Base-by-base conservation (phyloP, 2,113 vertebrate genomes). In the Corydoras sp. region DNA sequence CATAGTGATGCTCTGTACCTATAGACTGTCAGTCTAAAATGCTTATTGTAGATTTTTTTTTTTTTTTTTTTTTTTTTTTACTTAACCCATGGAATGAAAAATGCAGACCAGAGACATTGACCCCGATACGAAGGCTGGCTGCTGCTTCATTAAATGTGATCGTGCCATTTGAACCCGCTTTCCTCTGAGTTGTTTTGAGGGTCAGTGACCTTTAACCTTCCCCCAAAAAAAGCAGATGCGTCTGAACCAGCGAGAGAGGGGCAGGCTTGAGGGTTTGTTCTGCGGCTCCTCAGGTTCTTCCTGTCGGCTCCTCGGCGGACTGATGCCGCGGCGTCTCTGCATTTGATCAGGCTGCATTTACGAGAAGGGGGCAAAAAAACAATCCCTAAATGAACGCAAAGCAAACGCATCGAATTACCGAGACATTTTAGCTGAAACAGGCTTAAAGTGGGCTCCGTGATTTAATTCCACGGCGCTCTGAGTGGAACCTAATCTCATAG, bases 201-300 rank as follows among this genome's bases (percentile, higher is more conserved):
- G 90, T 91, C 88, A 79, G 83, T 89, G 90, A 91, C 89, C 90
- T 84, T 83, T 85, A 81, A 86, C 87, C 88, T n/a, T 14, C n/a
- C 10, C 14, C 80, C 86, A 85, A 86, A 83, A 91, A 90, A 88
- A 89, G 88, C 92, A 93, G 91, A 93, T 92, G 92, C 91, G 85
- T 87, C 86, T 87, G 35, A 71, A 66, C 10, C 1, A 48, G 14
- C 6, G 13, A 54, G 11, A 54, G 11, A 4, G 11, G 54, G n/a
- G 3, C 5, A 14, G n/a, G 14, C 14, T 2, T 2, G 12, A 13
- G 12, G 2, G 12, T 56, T 3, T 3, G 11, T 11, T 13, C n/a
- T 55, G 15, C 30, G 18, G 62, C 56, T 32, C 43, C 32, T 55
- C 60, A n/a, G 7, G 12, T 3, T 29, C 30, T 61, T 56, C n/a